Base-by-base conservation (phyloP, 1,140 invertebrate species). In the Samia ricini region DNA sequence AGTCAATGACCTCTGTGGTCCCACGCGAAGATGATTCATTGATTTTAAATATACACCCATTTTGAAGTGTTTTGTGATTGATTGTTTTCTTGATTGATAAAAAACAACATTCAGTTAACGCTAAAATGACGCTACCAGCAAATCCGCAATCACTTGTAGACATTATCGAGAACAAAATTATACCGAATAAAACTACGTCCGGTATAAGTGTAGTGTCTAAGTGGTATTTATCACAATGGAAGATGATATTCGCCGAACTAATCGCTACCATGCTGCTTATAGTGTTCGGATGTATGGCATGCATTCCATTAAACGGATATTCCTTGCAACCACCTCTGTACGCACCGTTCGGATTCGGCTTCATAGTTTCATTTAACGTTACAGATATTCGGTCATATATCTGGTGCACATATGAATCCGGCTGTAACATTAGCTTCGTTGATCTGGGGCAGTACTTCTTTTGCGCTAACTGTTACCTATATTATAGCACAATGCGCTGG, bases 381-480 rank as follows among this genome's bases (percentile, higher is more conserved):
- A n/a, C 85, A 95, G 91, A 91, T 91, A 36, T 92, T 95, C 64
- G 94, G 92, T 0, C 94, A 95, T 66, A 92, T 96, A 63, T 95
- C 94, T 56, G 94, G 93, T 56, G 92, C 93, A 23, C 93, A 95
- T 60, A 92, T 97, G 71, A 97, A 97, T 82, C 96, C 96, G 0
- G 93, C 94, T 0, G 93, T 97, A 0, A 95, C 95, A 2, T 71
- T 94, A 2, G 93, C 94, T 2, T 92, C 96, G 2, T 86, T 95
- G 21, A 91, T 91, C 36, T 91, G 73, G 68, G 81, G 87, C 0
- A 77, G 66, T 19, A 77, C 81, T 42, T 93, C 94, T 12, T 68
- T 97, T 3, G 84, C 92, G 4, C 91, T 95, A 71, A 93, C 93
- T 1, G 76, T 95, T 1, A 81, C 95, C 15, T 97, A 97, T 79